Base-by-base conservation (phyloP, 2,888 invertebrate genomes). In the Gisinianus flammeolus region DNA sequence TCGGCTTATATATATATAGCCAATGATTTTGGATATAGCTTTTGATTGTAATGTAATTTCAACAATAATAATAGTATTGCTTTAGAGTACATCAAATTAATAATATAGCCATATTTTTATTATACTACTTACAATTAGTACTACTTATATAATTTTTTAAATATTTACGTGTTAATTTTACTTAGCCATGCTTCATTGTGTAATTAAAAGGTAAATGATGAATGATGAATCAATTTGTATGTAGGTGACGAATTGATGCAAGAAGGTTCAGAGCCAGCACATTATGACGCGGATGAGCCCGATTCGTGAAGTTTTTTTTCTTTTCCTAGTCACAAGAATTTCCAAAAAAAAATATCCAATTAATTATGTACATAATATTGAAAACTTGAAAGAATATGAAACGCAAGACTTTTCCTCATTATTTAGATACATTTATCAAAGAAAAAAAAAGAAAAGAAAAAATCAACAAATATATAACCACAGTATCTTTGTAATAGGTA, bases 171-270 rank as follows among this genome's bases (percentile, higher is more conserved):
- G n/a, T n/a, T n/a, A n/a, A n/a, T n/a, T n/a, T n/a, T n/a, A n/a
- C n/a, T n/a, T n/a, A n/a, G n/a, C n/a, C n/a, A n/a, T n/a, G n/a
- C n/a, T n/a, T n/a, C n/a, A n/a, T n/a, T n/a, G n/a, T 54, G 2
- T 24, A 64, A 22, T 31, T 10, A 16, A 58, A 58, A 24, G n/a
- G 1, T 58, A 24, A 58, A 58, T 58, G 2, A 44, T 44, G 12
- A 6, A 44, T 44, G 12, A 6, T 30, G 10, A 75, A n/a, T n/a
- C n/a, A n/a, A 33, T 26, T 30, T 35, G 24, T 62, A 12, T 44
- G 28, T 62, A 80, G 80, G 80, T 33, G 80, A 80, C 54, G 80
- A 71, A 30, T 67, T 80, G 10, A 79, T 81, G 70, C 69, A 30
- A 6, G 79, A 79, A 24, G 79, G 76, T 19, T 73, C 76, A 2